Evolutionary conservation across 2,113 vertebrate species (phyloP).

Genomic region (Chionomys nivalis): DNA sequence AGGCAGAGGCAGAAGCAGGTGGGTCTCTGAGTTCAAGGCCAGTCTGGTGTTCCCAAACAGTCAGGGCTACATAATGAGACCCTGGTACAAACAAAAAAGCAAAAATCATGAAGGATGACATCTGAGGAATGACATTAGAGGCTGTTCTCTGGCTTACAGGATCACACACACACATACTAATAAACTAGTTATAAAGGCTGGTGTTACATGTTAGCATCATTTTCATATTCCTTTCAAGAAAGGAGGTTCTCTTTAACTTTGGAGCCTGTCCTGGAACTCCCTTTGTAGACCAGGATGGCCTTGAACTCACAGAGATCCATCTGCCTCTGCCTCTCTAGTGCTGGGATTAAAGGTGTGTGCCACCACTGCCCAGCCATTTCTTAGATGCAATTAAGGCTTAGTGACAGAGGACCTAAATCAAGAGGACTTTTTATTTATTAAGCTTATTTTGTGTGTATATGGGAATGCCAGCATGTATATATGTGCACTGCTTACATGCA

Average conservation of each 20-base stretch:
- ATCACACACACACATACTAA: background rate
- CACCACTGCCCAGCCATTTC: background rate
- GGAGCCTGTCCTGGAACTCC: too few species aligned
- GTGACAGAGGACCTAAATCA: background rate
- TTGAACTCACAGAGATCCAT: too few species aligned
- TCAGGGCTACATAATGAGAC: background rate
- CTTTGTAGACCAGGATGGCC: too few species aligned
- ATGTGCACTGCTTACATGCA: background rate
- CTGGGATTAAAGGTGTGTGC: too few species aligned
- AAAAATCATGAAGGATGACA: background rate
- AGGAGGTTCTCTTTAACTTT: too few species aligned
- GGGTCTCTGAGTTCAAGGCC: background rate
- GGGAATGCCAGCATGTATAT: background rate
- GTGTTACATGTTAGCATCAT: background rate
- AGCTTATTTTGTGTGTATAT: background rate
- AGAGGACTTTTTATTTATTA: background rate
- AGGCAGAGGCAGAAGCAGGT: background rate
- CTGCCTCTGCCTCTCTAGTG: too few species aligned
- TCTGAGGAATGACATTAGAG: background rate
- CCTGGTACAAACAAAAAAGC: background rate
- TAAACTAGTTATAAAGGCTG: constrained; percentile 21
- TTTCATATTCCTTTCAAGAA: background rate
- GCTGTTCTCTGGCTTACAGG: background rate
- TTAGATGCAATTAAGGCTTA: background rate
- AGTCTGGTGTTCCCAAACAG: background rate